Evolutionary conservation across 2,888 invertebrate species (phyloP).

Genomic region (Lasioglossum zephyrum): DNA sequence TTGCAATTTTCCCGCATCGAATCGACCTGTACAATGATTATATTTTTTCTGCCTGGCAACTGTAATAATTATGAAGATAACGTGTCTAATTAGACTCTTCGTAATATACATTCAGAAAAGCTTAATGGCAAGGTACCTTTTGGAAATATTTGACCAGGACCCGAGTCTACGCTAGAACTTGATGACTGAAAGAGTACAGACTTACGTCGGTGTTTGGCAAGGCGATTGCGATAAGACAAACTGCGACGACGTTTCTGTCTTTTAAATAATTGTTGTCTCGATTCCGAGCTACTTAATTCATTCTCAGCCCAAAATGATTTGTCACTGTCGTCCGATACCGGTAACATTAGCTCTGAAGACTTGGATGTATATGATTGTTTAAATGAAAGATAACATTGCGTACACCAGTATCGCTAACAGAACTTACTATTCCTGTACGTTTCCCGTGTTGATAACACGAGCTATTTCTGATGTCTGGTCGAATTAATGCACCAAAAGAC

Average conservation of each 20-base stretch:
- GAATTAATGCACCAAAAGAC: constrained; percentile 56
- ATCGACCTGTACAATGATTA: constrained; percentile 5
- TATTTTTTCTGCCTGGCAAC: constrained; percentile 33
- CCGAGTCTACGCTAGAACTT: constrained; percentile 71
- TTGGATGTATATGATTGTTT: constrained; percentile 25
- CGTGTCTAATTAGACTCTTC: not conserved
- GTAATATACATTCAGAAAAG: not conserved
- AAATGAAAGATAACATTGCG: not conserved
- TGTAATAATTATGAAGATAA: constrained; percentile 23
- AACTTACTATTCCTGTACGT: constrained; percentile 73
- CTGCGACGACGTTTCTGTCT: constrained; percentile 73
- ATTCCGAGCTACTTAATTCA: constrained; percentile 77
- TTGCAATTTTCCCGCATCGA: constrained; percentile 25
- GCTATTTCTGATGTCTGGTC: constrained; percentile 60
- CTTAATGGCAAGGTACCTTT: constrained; percentile 45
- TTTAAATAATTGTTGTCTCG: constrained; percentile 58
- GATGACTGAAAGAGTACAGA: constrained; percentile 69
- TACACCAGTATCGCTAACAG: not conserved
- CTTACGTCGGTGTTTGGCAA: constrained; percentile 66
- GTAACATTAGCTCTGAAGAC: constrained; percentile 30
- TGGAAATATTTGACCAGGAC: constrained; percentile 20
- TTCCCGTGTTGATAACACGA: constrained; percentile 49
- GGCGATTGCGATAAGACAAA: constrained; percentile 75
- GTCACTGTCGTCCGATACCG: constrained; percentile 75
- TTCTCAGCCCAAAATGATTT: constrained; percentile 80